Conservation (phyloP, 2,113 vertebrate genomes). For the Cryptotis parvus region DNA sequence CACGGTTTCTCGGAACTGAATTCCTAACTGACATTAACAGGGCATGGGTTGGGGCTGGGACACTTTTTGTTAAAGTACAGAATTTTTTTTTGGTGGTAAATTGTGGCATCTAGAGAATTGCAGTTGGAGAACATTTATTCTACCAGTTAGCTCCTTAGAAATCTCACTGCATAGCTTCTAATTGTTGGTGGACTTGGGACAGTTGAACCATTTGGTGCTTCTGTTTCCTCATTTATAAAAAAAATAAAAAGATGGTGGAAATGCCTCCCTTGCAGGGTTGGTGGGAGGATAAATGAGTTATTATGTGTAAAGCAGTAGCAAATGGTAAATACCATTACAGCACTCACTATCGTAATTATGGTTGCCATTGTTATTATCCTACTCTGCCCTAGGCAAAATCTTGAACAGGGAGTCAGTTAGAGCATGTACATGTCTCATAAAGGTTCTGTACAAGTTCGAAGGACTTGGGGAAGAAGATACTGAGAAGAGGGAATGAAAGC, state of each 20-base stretch:
- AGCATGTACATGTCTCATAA: not conserved
- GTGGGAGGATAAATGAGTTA: not conserved
- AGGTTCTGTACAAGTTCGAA: not conserved
- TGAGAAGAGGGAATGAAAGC: not conserved
- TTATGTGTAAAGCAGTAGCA: not conserved
- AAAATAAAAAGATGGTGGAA: not conserved
- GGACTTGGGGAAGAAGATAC: not conserved
- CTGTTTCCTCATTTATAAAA: slow-evolving; percentile 13
- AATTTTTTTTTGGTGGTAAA: not conserved
- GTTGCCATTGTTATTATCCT: not conserved
- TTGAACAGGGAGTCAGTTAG: not conserved
- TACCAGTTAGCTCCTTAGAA: not conserved
- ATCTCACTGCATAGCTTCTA: not conserved
- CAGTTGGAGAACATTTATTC: not conserved
- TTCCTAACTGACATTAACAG: slow-evolving; percentile 35
- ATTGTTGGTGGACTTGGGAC: not conserved
- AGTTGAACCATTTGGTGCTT: not conserved
- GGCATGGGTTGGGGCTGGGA: not conserved
- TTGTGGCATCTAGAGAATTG: not conserved
- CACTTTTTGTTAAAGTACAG: not conserved
- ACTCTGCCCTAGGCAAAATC: not conserved
- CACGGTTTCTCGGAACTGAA: slow-evolving; percentile 22
- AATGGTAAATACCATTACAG: not conserved
- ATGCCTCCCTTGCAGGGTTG: not conserved
- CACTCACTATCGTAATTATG: not conserved